Evolutionary conservation across 92 coral and sea anemone genomes (phyloP), one percentile per base, ranked within the genome.

Genomic region (Siderastrea siderea): DNA sequence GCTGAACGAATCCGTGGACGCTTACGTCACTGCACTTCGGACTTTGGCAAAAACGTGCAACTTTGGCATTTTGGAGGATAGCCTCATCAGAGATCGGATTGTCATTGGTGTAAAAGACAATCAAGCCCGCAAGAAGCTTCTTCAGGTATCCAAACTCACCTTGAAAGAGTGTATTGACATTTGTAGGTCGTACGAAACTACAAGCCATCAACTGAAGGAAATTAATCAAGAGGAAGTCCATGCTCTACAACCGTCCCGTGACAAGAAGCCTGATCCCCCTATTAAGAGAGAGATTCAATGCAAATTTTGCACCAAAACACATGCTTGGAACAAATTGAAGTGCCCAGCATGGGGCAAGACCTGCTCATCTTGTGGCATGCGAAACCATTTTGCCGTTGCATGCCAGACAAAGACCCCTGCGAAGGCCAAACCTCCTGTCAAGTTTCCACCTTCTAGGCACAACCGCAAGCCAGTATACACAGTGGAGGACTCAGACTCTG

Each of bases 21-120:
- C 94, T 5, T 90, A 87, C 79, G 91, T 92, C 84, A 84, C 98
- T 58, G 92, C 93, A 68, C 85, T 92, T 26, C 82, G 84, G 38
- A 81, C 87, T 2, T 81, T 92, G 85, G 93, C 96, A 3, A 88
- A 93, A 60, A 92, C 93, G 14, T 94, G 92, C 49, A 94, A 92
- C 86, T 92, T 83, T 67, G 94, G 98, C 15, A 58, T 82, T 49
- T 84, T 92, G 38, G 87, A 88, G 58, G 84, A 91, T 47, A 90
- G 81, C 57, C 80, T 91, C 38, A 44, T 91, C 43, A 68, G 90
- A 77, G 94, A 86, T 58, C 51, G 89, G 76, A 82, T 90, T 75
- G 93, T 90, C 54, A 51, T 86, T 44, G 96, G 91, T 7, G 83
- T 86, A 48, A 60, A 70, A 80, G 87, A 88, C 86, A 88, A 78